Evolutionary conservation across 1,140 invertebrate species (phyloP).

Genomic region (Neodiprion lecontei): DNA sequence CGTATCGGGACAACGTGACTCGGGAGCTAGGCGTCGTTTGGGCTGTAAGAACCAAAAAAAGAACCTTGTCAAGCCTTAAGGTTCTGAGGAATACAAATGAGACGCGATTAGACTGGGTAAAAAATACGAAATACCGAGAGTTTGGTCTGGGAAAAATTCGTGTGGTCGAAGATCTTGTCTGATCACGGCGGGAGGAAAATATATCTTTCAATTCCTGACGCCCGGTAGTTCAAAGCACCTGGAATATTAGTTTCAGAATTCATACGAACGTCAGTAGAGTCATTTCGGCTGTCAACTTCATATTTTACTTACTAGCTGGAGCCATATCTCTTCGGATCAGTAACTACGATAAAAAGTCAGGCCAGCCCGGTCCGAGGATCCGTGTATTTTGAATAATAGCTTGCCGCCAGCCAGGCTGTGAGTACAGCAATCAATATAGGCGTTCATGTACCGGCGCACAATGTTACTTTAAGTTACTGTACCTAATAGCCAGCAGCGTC

Average conservation of each 20-base stretch:
- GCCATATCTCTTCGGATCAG: background rate
- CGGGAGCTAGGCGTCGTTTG: too few relatives aligned
- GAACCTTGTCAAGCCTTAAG: too few relatives aligned
- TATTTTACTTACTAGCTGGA: background rate
- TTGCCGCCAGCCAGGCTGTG: background rate
- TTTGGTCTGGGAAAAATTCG: too few relatives aligned
- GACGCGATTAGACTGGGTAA: too few relatives aligned
- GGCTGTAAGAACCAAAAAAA: too few relatives aligned
- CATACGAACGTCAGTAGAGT: background rate
- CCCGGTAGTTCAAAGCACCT: background rate
- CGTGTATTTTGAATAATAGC: slow-evolving; percentile 5
- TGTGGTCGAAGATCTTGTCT: too few relatives aligned
- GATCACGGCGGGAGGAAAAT: too few relatives aligned
- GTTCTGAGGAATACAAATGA: too few relatives aligned
- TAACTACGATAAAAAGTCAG: background rate
- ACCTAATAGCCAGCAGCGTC: background rate
- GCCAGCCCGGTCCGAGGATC: background rate
- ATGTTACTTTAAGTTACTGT: background rate
- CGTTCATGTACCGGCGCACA: background rate
- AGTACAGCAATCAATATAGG: background rate
- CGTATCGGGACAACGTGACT: too few relatives aligned
- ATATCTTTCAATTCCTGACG: too few relatives aligned
- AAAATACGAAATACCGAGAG: too few relatives aligned
- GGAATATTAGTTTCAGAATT: background rate
- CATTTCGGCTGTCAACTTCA: background rate